These are phyloP conservation scores for Callocephalon fimbriatum DNA, from an alignment of 2,113 vertebrate genomes.

Conservation along the genomic window DNA sequence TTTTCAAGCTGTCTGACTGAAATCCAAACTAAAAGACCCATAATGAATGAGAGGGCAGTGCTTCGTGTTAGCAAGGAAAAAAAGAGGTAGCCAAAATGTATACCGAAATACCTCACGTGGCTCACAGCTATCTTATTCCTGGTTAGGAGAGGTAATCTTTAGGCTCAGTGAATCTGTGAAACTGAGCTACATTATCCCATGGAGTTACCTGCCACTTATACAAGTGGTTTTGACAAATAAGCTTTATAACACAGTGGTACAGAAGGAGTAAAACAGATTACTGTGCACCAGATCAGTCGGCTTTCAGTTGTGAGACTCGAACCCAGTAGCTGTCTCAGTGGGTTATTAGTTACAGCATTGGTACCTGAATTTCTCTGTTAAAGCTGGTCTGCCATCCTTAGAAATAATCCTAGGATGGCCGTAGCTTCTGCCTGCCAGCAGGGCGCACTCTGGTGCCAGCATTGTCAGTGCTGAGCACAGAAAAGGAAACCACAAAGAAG, in stretches of 20 bases:
- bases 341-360: background rate
- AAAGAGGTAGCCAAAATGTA: background rate
- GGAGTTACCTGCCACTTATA: background rate
- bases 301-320: background rate
- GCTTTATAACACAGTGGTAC: background rate
- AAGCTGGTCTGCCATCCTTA: background rate
- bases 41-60: conserved; percentile 53
- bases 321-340: background rate
- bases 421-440: conserved; percentile 34
- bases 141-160: background rate
- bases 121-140: background rate
- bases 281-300: background rate
- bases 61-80: background rate
- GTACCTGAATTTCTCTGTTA: background rate
- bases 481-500: background rate
- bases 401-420: background rate
- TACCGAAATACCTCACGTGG: background rate
- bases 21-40: conserved; percentile 64
- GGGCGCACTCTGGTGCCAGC: conserved; percentile 58
- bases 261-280: background rate
- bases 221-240: background rate
- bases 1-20: conserved; percentile 69
- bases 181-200: background rate
- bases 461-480: background rate
- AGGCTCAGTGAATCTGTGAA: background rate